Base-by-base conservation (phyloP, 2,113 vertebrate species). In the Castor canadensis region DNA sequence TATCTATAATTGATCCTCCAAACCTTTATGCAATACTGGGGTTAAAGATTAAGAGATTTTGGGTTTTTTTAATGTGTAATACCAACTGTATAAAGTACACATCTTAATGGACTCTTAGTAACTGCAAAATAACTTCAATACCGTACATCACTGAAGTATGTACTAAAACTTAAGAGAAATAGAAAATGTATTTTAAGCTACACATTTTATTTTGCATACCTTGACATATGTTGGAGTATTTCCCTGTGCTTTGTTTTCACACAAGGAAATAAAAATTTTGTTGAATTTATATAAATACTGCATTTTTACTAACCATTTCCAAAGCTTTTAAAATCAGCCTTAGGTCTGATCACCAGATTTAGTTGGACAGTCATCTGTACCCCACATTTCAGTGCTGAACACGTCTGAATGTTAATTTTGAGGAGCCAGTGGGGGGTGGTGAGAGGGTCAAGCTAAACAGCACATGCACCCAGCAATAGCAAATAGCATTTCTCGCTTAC, bases 1-100 rank as follows among this genome's bases (percentile, higher is more conserved):
- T 97, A 98, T 97, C 97, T 97, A 0, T 97, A 98, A 98, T 98
- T 98, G 98, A 98, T 98, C 97, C 97, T 64, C 69, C 96, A 94
- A 83, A 97, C 97, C 97, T 98, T 97, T 97, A 72, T 91, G 89
- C 71, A 80, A 56, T n/a, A 94, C 92, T 43, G 80, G 96, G 98
- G 98, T 98, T 97, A 98, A 95, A 96, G 94, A 96, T 96, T 96
- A 98, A 97, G 86, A 96, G 96, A n/a, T n/a, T n/a, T n/a, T n/a
- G 56, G 56, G 16, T 60, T 26, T 91, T 96, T 97, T 93, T 28
- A 89, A 83, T 28, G 96, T 45, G 15, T 28, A 79, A 52, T 28
- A 85, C 85, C 95, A 96, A 86, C 95, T 92, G 75, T 87, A 94
- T 89, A 80, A 79, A 64, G 66, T 82, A 96, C 66, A 87, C 93